These are phyloP conservation scores for Danaus melanippus DNA, from an alignment of 1,140 invertebrate species.

Conservation along the genomic window DNA sequence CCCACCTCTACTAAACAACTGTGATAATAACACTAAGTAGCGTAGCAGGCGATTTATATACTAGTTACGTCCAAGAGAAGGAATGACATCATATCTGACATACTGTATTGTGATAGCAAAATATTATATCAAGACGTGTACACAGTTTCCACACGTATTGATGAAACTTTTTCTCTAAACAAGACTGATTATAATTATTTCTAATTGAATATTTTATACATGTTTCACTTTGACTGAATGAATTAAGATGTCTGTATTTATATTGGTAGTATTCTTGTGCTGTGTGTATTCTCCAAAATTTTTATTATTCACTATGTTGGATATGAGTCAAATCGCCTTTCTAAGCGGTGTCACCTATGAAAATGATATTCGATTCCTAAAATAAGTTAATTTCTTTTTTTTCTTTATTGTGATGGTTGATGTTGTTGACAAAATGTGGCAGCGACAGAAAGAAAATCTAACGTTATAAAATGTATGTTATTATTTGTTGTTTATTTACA, in stretches of 20 bases:
- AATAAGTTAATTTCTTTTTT: slow-evolving; percentile 41
- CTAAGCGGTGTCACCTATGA: slow-evolving; percentile 59
- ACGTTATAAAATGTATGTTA: slow-evolving; percentile 48
- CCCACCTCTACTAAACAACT: slow-evolving; percentile 74
- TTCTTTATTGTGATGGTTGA: slow-evolving; percentile 62
- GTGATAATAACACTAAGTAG: slow-evolving; percentile 75
- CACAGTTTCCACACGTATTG: slow-evolving; percentile 50
- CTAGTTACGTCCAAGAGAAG: slow-evolving; percentile 73
- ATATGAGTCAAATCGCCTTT: slow-evolving; percentile 69
- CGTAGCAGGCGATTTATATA: slow-evolving; percentile 73
- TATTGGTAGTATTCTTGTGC: slow-evolving; percentile 65
- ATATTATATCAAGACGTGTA: slow-evolving; percentile 57
- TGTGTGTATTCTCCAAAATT: slow-evolving; percentile 61
- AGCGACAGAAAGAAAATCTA: slow-evolving; percentile 57
- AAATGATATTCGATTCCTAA: slow-evolving; percentile 43
- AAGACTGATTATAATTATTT: slow-evolving; percentile 74
- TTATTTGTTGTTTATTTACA: slow-evolving; percentile 66
- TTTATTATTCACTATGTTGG: slow-evolving; percentile 67
- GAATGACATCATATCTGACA: slow-evolving; percentile 74
- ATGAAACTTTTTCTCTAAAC: slow-evolving; percentile 71
- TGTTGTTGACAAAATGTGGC: slow-evolving; percentile 68
- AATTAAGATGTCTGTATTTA: slow-evolving; percentile 68
- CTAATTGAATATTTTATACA: slow-evolving; percentile 71
- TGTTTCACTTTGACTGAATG: slow-evolving; percentile 69
- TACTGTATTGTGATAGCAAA: slow-evolving; percentile 71